Evolutionary conservation across 2,797 vertebrate genomes (phyloP).

Genomic region (Orientallactaga sibirica): DNA sequence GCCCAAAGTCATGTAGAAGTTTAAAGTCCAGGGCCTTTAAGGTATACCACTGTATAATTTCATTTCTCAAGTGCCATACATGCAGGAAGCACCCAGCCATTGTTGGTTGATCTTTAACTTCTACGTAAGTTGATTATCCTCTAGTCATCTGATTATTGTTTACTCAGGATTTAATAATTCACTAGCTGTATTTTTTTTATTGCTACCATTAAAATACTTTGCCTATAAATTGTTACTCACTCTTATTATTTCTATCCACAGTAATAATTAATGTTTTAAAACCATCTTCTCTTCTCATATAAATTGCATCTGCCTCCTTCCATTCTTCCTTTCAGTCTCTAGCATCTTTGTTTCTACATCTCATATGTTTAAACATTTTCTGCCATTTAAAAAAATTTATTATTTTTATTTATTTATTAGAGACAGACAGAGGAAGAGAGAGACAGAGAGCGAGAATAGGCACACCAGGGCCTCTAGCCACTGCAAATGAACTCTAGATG

Average conservation of each 20-base stretch:
- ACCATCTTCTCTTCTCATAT: neutral
- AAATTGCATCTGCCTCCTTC: neutral
- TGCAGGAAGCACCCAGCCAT: neutral
- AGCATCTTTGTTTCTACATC: neutral
- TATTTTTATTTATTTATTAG: no score
- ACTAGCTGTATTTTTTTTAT: neutral
- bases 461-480: no score
- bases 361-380: neutral
- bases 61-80: neutral
- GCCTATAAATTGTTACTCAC: neutral
- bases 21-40: neutral
- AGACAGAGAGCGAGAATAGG: no score
- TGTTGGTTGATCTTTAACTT: neutral
- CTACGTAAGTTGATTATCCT: neutral
- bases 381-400: neutral
- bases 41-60: neutral
- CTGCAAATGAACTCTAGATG: no score
- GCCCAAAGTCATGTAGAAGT: neutral
- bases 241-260: constrained; percentile 22
- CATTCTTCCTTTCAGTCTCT: neutral
- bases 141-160: neutral
- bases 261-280: neutral
- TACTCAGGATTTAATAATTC: neutral
- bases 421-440: no score
- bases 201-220: neutral